Base-by-base conservation (phyloP, 2,888 invertebrate genomes). In the Nemoura dubitans region DNA sequence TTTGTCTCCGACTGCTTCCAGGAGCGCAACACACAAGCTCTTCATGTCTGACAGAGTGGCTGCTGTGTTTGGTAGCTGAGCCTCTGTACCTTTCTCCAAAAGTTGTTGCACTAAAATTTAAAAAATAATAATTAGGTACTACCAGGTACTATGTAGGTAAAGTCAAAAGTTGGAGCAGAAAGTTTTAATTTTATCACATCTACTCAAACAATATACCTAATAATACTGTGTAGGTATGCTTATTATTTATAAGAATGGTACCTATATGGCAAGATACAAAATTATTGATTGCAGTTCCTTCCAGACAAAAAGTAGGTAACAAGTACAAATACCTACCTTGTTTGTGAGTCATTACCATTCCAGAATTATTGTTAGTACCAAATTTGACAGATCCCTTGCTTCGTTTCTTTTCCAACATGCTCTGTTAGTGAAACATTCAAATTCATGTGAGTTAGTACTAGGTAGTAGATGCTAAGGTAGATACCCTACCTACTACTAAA, bases 1-100 rank as follows among this genome's bases (percentile, higher is more conserved):
- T 92, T 97, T 97, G 90, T 98, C 97, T 91, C 96, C 96, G 76
- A 97, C 92, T 83, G 97, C 95, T 90, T 98, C 97, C 89, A 97
- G 93, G 76, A 98, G 92, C 6, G 96, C 96, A 85, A 95, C 92
- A 89, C 97, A 96, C 26, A 97, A 91, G 0, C 96, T 95, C 89
- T 96, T 95, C 80, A 97, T 92, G 91, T 97, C 97, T 21, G 94
- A 93, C 88, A 96, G 93, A 0, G 96, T 96, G 89, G 94, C 94
- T 16, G 94, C 93, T 89, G 94, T 94, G 76, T 94, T 93, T 76
- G 94, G 93, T 76, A 93, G 90, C 86, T 94, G 92, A 88, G 93
- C 91, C 42, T 91, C 90, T 30, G 91, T 91, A 87, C 95, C 95
- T 87, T 93, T 94, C 89, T 96, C 95, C 85, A 97, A 92, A 89